These are phyloP conservation scores for Nemapogon koenigi DNA, from an alignment of 2,888 invertebrate species.

Conservation along the genomic window DNA sequence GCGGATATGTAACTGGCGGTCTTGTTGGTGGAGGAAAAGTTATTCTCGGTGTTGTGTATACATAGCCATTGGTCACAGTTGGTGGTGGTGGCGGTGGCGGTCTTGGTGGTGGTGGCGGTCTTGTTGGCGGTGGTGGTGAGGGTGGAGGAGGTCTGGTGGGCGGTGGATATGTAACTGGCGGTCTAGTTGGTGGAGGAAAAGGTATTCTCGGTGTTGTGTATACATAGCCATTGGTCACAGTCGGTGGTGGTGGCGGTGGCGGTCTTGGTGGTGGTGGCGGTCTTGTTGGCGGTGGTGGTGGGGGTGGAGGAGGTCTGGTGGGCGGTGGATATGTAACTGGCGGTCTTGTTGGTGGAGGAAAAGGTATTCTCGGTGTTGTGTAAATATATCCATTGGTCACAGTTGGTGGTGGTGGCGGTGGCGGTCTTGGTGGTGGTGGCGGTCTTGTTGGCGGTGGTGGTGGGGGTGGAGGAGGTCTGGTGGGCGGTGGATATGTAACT, in stretches of 20 bases:
- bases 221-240: conserved; percentile 10
- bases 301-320: conserved; percentile 16
- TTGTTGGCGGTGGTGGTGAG: conserved; percentile 11
- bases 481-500: conserved; percentile 15
- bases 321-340: conserved; percentile 13
- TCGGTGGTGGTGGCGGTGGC: conserved; percentile 12
- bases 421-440: conserved; percentile 15
- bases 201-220: conserved; percentile 14
- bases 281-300: conserved; percentile 14
- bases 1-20: conserved; percentile 13
- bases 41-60: conserved; percentile 10
- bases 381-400: conserved; percentile 21
- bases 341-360: conserved; percentile 19
- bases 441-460: conserved; percentile 11
- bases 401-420: conserved; percentile 11
- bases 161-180: conserved; percentile 15
- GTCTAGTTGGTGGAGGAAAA: conserved; percentile 3
- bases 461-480: conserved; percentile 14
- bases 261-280: conserved; percentile 10
- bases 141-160: conserved; percentile 10
- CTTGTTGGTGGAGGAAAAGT: conserved; percentile 6
- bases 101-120: conserved; percentile 10
- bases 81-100: conserved; percentile 13
- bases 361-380: conserved; percentile 21
- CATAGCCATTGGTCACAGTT: conserved; percentile 11